Evolutionary conservation across 2,888 invertebrate genomes (phyloP).

Genomic region (Drosophila ezoana): DNA sequence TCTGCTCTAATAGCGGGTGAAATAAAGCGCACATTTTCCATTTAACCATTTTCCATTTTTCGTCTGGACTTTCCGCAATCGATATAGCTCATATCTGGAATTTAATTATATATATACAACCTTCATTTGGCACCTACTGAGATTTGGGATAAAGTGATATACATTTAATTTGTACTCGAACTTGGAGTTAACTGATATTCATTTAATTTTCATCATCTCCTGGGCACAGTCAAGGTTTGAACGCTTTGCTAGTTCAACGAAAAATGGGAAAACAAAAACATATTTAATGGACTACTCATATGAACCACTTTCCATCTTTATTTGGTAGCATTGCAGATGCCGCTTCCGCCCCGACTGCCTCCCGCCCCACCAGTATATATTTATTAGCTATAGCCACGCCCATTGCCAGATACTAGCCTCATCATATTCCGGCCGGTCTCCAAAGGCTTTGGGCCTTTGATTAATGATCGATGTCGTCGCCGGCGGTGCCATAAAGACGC

Average conservation of each 20-base stretch:
- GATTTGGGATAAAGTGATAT: background rate
- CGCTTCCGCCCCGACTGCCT: background rate
- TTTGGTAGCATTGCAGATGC: conserved; percentile 4
- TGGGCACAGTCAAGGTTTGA: background rate
- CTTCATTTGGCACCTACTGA: no score
- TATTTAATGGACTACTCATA: no score
- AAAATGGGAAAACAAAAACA: no score
- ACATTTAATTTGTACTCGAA: background rate
- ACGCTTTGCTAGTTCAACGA: background rate
- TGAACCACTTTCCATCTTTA: background rate
- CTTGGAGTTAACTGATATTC: no score
- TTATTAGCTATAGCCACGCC: conserved; percentile 42
- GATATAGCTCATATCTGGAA: no score
- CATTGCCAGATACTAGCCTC: conserved; percentile 14
- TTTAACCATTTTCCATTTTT: no score
- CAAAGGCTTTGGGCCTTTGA: conserved; percentile 54
- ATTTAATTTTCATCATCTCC: background rate
- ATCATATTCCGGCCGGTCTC: conserved; percentile 39
- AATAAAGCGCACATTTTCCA: no score
- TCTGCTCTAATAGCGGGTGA: no score
- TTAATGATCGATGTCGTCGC: conserved; percentile 60
- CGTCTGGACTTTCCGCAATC: no score
- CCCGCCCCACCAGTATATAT: conserved; percentile 8
- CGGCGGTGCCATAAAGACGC: conserved; percentile 69
- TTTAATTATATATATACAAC: no score